These are phyloP conservation scores for Lepilemur ruficaudatus DNA, from an alignment of 2,797 vertebrate genomes.

Conservation along the genomic window DNA sequence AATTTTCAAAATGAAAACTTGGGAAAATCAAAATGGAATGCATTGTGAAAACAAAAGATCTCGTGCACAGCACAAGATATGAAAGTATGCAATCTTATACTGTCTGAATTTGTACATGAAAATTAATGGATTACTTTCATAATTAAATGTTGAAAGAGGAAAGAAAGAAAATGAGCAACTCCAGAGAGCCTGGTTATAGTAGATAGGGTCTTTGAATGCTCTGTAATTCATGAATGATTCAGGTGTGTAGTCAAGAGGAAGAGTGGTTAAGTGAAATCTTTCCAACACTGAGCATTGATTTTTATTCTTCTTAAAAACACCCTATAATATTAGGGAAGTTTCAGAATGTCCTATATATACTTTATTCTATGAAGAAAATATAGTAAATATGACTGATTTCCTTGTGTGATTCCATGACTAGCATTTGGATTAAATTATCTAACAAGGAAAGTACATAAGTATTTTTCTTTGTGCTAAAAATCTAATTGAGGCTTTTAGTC, in stretches of 20 bases:
- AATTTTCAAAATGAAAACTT: background rate
- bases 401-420: background rate
- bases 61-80: background rate
- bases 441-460: background rate
- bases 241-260: background rate
- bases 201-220: background rate
- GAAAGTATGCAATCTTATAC: background rate
- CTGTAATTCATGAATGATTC: background rate
- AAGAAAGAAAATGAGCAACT: background rate
- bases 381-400: background rate
- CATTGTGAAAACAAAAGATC: background rate
- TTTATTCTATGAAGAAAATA: background rate
- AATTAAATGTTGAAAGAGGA: background rate
- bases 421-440: background rate
- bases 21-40: background rate
- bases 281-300: background rate
- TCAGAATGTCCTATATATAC: background rate
- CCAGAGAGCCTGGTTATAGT: background rate
- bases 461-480: background rate
- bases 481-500: background rate
- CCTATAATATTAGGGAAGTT: background rate
- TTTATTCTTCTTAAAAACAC: background rate
- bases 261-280: background rate
- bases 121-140: slow-evolving; percentile 6
- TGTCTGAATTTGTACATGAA: background rate